phyloP scores from a whole-genome alignment of 2,888 invertebrate species.

The Ferrisia virgata region DNA sequence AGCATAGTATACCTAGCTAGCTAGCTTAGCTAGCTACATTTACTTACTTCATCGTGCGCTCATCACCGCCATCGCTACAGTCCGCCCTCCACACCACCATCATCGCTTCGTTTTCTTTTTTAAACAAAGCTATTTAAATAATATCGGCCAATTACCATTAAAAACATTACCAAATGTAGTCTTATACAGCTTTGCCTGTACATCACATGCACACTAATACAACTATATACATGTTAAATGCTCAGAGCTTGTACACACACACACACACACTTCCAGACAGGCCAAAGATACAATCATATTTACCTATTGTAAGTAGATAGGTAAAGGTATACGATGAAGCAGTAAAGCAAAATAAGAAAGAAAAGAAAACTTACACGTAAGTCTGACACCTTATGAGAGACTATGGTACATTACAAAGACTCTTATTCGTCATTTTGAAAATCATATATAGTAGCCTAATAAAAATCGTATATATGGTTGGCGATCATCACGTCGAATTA shows the following conservation, averaged over 20 bases:
- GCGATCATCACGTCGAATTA: neutral
- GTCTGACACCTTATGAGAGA: too few species aligned
- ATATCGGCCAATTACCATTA: slow-evolving; percentile 32
- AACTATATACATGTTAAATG: too few species aligned
- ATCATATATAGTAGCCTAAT: neutral
- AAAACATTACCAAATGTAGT: slow-evolving; percentile 23
- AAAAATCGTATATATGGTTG: neutral
- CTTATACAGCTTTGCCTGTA: too few species aligned
- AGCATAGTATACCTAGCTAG: neutral
- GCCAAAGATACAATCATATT: neutral
- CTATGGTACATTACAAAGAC: neutral
- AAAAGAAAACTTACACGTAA: neutral
- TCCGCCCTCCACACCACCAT: too few species aligned
- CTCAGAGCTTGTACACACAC: too few species aligned
- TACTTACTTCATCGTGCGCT: neutral
- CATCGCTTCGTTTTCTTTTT: neutral
- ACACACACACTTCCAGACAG: neutral
- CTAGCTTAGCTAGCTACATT: too few species aligned
- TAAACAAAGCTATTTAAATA: slow-evolving; percentile 32
- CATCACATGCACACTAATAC: too few species aligned
- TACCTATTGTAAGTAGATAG: neutral
- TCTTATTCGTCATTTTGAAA: neutral
- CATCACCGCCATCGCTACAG: neutral
- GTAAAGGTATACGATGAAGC: neutral
- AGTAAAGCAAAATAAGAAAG: neutral